Conservation (phyloP, 2,113 vertebrate species). For the Pyxicephalus adspersus region DNA sequence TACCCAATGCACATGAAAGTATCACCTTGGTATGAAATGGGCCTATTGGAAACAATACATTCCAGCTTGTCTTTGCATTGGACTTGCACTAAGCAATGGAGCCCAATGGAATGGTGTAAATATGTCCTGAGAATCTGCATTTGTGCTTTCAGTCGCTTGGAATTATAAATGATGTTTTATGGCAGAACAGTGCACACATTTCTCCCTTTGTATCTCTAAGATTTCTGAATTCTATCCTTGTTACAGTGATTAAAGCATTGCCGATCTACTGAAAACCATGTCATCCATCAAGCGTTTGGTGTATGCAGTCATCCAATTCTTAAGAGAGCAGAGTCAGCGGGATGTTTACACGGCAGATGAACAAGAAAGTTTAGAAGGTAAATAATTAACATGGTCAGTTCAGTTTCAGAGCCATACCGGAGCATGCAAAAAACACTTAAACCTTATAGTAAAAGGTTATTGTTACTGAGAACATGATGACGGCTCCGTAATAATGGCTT, state of each 20-base stretch:
- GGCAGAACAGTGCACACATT: not conserved
- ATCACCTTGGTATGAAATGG: too few species aligned
- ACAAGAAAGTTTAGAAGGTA: conserved; percentile 98
- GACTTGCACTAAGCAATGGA: too few species aligned
- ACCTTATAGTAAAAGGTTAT: not conserved
- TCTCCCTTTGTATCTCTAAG: conserved; percentile 13
- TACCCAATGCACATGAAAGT: too few species aligned
- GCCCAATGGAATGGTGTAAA: too few species aligned
- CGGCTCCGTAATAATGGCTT: conserved; percentile 8
- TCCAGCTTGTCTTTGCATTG: too few species aligned
- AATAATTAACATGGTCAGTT: conserved; percentile 35
- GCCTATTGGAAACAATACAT: too few species aligned
- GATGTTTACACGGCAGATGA: conserved; percentile 91
- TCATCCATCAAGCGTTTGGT: conserved; percentile 91
- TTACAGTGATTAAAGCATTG: conserved; percentile 64
- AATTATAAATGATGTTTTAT: not conserved
- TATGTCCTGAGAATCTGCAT: too few species aligned
- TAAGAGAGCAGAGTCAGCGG: conserved; percentile 91
- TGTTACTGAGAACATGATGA: not conserved
- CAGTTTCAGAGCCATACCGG: not conserved
- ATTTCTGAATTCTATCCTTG: conserved; percentile 51
- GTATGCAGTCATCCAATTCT: conserved; percentile 94
- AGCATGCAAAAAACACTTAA: not conserved
- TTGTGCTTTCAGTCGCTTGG: too few species aligned
- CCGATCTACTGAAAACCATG: conserved; percentile 75